Conservation (phyloP, 2,888 invertebrate species). For the Sesia apiformis region DNA sequence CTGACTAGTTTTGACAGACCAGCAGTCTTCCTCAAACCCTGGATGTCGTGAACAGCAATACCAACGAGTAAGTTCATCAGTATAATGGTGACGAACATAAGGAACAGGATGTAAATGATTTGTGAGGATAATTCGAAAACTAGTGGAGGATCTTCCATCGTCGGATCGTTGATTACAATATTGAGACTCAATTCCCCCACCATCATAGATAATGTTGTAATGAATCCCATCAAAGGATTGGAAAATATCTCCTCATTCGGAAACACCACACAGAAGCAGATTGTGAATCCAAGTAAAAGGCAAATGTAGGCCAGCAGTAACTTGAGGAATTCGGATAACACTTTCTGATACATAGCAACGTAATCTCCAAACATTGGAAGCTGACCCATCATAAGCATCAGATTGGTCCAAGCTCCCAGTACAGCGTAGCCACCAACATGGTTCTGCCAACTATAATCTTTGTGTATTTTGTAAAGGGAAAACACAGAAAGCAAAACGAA, state of each 20-base stretch:
- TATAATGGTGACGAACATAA: slow-evolving; percentile 89
- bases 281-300: slow-evolving; percentile 87
- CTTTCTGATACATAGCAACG: slow-evolving; percentile 92
- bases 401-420: slow-evolving; percentile 88
- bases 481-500: slow-evolving; percentile 89
- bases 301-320: slow-evolving; percentile 88
- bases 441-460: slow-evolving; percentile 88
- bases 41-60: slow-evolving; percentile 91
- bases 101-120: slow-evolving; percentile 84
- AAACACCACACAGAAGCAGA: slow-evolving; percentile 91
- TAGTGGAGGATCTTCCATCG: slow-evolving; percentile 80
- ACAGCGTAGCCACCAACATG: slow-evolving; percentile 91
- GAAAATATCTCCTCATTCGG: slow-evolving; percentile 87
- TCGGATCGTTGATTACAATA: slow-evolving; percentile 81
- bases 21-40: slow-evolving; percentile 88
- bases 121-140: slow-evolving; percentile 85
- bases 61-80: slow-evolving; percentile 90
- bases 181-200: slow-evolving; percentile 88
- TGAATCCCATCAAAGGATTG: slow-evolving; percentile 87
- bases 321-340: slow-evolving; percentile 88
- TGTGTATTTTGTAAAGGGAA: slow-evolving; percentile 84
- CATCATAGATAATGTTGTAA: slow-evolving; percentile 91
- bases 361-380: slow-evolving; percentile 91
- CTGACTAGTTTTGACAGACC: slow-evolving; percentile 87
- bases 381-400: slow-evolving; percentile 92